Base-by-base conservation (phyloP, 2,888 invertebrate genomes). In the Drosophila tripunctata region DNA sequence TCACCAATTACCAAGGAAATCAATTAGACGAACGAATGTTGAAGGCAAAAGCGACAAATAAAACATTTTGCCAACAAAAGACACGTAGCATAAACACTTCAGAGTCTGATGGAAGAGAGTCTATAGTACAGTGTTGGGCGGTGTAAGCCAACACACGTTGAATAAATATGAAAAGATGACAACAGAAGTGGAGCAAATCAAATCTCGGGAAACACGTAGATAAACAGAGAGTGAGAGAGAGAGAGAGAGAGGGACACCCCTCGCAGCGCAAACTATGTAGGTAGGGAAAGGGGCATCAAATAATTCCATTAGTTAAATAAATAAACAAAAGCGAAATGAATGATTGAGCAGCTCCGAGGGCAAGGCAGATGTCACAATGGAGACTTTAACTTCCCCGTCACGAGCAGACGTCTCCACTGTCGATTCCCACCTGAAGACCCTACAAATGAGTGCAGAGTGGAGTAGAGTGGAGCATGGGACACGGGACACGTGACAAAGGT, bases 231-330 rank as follows among this genome's bases (percentile, higher is more conserved):
- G 38, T 51, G 30, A 30, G 41, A 31, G 43, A 48, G 35, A 12
- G 24, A 44, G 30, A 44, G 35, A n/a, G n/a, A n/a, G n/a, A n/a
- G n/a, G n/a, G n/a, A n/a, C n/a, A n/a, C 40, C 4, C n/a, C 12
- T 33, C 19, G 1, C 48, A 19, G 4, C 17, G 45, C 45, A 57
- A 61, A 62, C 48, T 43, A 56, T 54, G 3, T 19, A 19, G 48
- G 6, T 14, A 12, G 14, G 27, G 7, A 14, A 8, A 10, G 43
- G 22, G 36, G 50, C 54, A 76, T 65, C 78, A 83, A 83, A 83
- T 89, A 89, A 88, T 89, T 88, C 88, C 89, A 89, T 89, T 89
- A 89, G 89, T 75, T 81, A 80, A 84, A 88, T 89, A 89, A 89
- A 89, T 89, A 89, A 88, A 86, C 78, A 79, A 81, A 72, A 79